Evolutionary conservation across 2,888 invertebrate genomes (phyloP), one percentile per base, ranked within the genome.

Genomic region (Lasioglossum leucozonium): DNA sequence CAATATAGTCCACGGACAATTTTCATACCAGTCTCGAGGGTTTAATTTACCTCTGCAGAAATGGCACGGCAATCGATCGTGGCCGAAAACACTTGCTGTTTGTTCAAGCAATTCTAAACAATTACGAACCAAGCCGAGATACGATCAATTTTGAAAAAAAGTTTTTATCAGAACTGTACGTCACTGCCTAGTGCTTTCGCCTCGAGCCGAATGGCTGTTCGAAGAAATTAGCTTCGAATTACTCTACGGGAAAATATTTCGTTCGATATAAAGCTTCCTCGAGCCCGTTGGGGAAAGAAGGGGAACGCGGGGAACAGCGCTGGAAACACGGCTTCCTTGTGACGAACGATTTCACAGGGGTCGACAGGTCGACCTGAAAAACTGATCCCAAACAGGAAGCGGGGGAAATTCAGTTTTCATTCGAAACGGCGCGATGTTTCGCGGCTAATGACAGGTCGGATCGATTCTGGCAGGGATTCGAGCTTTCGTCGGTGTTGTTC

Each of bases 371-470:
- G 74, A 69, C 71, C 75, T 69, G 81, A 89, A 88, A 65, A 85
- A 79, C 51, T n/a, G 44, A 47, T 73, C 81, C 62, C 67, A 74
- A 72, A 18, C 65, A 40, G 77, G 67, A 44, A 72, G 67, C 71
- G 65, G n/a, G 72, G 81, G 47, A 84, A 88, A 87, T 88, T 88
- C 72, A 88, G 85, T 90, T 87, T 90, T 82, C 82, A 79, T 84
- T 75, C 67, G 37, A 65, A 65, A 65, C 37, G 76, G 77, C 72
- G 79, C 22, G 76, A 75, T 72, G 79, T 69, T 71, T 84, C 72
- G 82, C 73, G 79, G 51, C 58, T 62, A 87, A 81, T 72, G 85
- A 81, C 84, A 87, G 84, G 75, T 13, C 69, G 55, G 85, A 90
- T 89, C 89, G 87, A 89, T 88, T 84, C 81, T 79, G 82, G 81